Conservation (phyloP, 2,888 invertebrate species). For the Fabriciana adippe region DNA sequence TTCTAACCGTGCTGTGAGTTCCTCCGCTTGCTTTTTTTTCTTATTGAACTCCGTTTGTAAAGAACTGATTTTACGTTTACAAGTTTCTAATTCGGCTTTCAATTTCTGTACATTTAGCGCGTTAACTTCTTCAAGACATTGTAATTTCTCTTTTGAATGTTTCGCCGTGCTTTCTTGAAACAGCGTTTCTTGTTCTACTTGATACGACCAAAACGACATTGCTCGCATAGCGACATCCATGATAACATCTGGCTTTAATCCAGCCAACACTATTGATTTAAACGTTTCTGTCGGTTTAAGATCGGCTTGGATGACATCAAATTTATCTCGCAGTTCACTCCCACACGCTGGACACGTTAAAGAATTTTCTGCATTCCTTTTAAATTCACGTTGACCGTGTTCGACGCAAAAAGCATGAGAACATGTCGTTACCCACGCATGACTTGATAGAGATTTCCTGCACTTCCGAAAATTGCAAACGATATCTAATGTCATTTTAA, state of each 20-base stretch:
- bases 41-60: slow-evolving; percentile 71
- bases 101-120: slow-evolving; percentile 70
- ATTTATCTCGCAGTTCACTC: slow-evolving; percentile 74
- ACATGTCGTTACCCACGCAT: slow-evolving; percentile 81
- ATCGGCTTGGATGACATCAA: slow-evolving; percentile 79
- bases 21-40: slow-evolving; percentile 73
- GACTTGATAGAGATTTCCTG: slow-evolving; percentile 68
- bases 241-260: slow-evolving; percentile 78
- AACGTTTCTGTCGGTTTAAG: slow-evolving; percentile 77
- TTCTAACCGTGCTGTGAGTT: slow-evolving; percentile 68
- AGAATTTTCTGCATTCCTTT: slow-evolving; percentile 69
- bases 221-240: slow-evolving; percentile 82
- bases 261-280: slow-evolving; percentile 78
- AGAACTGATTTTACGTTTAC: slow-evolving; percentile 69
- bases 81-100: slow-evolving; percentile 74
- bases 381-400: slow-evolving; percentile 77
- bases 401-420: slow-evolving; percentile 81
- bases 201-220: slow-evolving; percentile 81
- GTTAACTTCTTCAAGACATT: slow-evolving; percentile 74
- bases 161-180: slow-evolving; percentile 77
- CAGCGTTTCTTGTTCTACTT: slow-evolving; percentile 77
- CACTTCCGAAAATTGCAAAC: slow-evolving; percentile 80
- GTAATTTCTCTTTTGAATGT: slow-evolving; percentile 71
- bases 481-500: slow-evolving; percentile 67
- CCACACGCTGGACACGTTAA: slow-evolving; percentile 78